Base-by-base conservation (phyloP, 2,797 vertebrate genomes). In the Neostethus bicornis region DNA sequence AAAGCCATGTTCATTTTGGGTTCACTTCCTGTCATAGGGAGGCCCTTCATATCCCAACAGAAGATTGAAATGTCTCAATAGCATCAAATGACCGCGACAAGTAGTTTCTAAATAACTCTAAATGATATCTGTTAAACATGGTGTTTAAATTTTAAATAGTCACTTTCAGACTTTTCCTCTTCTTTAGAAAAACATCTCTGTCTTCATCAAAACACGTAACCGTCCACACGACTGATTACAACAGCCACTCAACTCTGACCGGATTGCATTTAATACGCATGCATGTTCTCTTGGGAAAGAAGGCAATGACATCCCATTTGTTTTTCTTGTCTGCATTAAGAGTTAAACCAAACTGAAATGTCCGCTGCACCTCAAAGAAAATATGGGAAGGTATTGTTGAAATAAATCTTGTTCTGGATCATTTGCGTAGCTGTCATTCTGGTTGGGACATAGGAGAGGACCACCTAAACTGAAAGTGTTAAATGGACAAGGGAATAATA, bases 81-180 rank as follows among this genome's bases (percentile, higher is more conserved):
- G 31, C 52, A 60, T 66, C 42, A 64, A 81, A 76, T 69, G 35
- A 56, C 24, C 47, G 35, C 20, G 37, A 28, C 24, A 65, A 61
- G 66, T 57, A 13, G 51, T 70, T 74, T 81, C 52, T 42, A 53
- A 71, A 37, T n/a, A 37, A 7, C 34, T 37, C 14, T 28, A 49
- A 66, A 66, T 61, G 46, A 68, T 73, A 58, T 51, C 17, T 57
- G 12, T 54, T 61, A 61, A 64, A 38, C 45, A 20, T 39, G 31
- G 26, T 56, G 10, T 55, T 61, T 69, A 71, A 77, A 73, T 73
- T 55, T 37, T 53, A 23, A 68, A 57, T 7, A 53, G 35, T 50
- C 35, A 14, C 21, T 14, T 46, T 39, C 25, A 51, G 61, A 52
- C 16, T 1, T 16, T 50, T 46, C 46, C 42, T 39, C 59, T 47